Base-by-base conservation (phyloP, 1,140 invertebrate species). In the Pantala flavescens region DNA sequence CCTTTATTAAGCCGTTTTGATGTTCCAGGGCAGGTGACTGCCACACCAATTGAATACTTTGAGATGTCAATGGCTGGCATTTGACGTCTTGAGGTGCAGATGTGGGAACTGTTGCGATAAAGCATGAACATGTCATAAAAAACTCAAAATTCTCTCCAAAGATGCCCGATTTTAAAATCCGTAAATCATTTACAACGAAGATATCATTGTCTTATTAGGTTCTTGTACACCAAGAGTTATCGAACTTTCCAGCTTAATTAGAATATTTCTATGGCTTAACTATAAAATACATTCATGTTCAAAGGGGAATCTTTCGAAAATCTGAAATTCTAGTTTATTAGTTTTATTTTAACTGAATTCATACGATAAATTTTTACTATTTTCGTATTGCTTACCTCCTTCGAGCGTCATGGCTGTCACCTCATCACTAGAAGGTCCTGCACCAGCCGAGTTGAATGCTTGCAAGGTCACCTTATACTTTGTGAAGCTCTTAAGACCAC, bases 371-470 rank as follows among this genome's bases (percentile, higher is more conserved):
- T 36, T 36, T 9, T 36, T 36, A 36, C 28, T 36, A 36, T 5
- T 36, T 36, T 36, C 28, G 28, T 5, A 36, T 2, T 9, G 76
- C 81, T 82, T 76, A 87, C 86, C 84, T 79, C 85, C 84, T 80
- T 87, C 86, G 14, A 85, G 77, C 0, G 86, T 87, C 36, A 81
- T 81, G 24, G 83, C 84, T 7, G 80, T 79, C 9, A 82, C 79
- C 73, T 84, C 81, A 0, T 79, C 77, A 11, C 84, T 86, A 7
- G 79, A 78, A 0, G 85, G 86, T 71, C 86, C 85, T 28, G 81
- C 80, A 11, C 87, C 87, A 74, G 83, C 82, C 11, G 79, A 79
- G 76, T 88, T 88, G 77, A 83, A 87, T 19, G 86, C 85, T 77
- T 86, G 84, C 0, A 88, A 82, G 74, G 84, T 80, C 21, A 86